Evolutionary conservation across 2,888 invertebrate species (phyloP).

Genomic region (Pyrocoelia pectoralis): DNA sequence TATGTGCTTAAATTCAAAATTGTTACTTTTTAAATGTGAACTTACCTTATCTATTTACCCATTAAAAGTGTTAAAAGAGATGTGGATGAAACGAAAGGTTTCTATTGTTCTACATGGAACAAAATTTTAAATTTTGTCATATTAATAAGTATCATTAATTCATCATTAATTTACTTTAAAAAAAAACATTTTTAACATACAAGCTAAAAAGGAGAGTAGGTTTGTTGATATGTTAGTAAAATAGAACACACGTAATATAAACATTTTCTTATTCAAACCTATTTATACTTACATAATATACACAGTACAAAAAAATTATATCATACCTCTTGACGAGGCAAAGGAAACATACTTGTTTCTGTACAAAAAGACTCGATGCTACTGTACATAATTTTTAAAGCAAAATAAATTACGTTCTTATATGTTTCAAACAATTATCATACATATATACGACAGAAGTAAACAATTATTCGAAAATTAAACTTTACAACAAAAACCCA

Average conservation of each 20-base stretch:
- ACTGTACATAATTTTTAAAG: conserved; percentile 61
- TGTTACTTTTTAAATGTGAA: too few relatives aligned
- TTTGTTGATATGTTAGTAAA: conserved; percentile 1
- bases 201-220: background rate
- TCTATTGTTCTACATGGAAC: too few relatives aligned
- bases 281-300: conserved; percentile 82
- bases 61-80: too few relatives aligned
- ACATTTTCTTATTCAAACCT: conserved; percentile 72
- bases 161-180: background rate
- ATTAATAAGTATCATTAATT: too few relatives aligned
- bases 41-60: too few relatives aligned
- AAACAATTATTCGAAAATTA: conserved; percentile 44
- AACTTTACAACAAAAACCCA: conserved; percentile 47
- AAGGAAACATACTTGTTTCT: conserved; percentile 54
- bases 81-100: too few relatives aligned
- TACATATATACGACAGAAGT: conserved; percentile 54
- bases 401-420: conserved; percentile 60
- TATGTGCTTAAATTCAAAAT: too few relatives aligned
- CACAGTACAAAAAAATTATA: conserved; percentile 82
- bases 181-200: background rate
- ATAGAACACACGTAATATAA: conserved; percentile 50
- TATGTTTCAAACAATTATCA: conserved; percentile 58
- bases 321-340: conserved; percentile 52
- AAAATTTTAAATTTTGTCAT: too few relatives aligned
- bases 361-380: conserved; percentile 60